Evolutionary conservation across 2,888 invertebrate species (phyloP), one percentile per base, ranked within the genome.

Genomic region (Ischnus inquisitorius): DNA sequence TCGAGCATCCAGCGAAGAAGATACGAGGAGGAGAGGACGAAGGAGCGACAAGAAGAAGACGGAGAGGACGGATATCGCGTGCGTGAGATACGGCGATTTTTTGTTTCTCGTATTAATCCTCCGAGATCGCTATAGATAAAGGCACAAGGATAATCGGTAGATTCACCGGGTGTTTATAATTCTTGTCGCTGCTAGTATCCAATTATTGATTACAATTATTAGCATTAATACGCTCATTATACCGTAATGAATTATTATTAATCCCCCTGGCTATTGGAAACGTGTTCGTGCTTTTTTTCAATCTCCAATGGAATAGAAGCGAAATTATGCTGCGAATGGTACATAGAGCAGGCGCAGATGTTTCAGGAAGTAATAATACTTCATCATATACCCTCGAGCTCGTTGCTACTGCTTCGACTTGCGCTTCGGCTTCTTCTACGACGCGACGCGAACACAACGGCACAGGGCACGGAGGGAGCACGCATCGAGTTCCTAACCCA

Each of bases 401-500:
- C 68, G 28, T 5, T 60, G 46, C 46, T 48, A 34, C 67, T 48
- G 54, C 69, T 65, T 57, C 64, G n/a, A 83, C 25, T 79, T 54
- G 82, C n/a, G 46, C 74, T 68, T 39, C 75, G 54, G 51, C 48
- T 64, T 64, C 48, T 75, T 19, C n/a, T 46, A 54, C 46, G 54
- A 51, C 67, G 64, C 34, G 34, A 34, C 34, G 39, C 43, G 74
- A 81, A 48, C 64, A 65, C 69, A 65, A 51, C 76, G 76, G 76
- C 69, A 81, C 65, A 76, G 60, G 19, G 48, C 19, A 39, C 62
- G 68, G 62, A 25, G 78, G 78, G 69, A 46, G n/a, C 57, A 62
- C 69, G 28, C 54, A 51, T 80, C 77, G 68, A 62, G 77, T 84
- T 75, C 71, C 81, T 81, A 84, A 81, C 81, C 81, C 81, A 81